Conservation (phyloP, 1,140 invertebrate genomes). For the Parasteatoda tepidariorum region DNA sequence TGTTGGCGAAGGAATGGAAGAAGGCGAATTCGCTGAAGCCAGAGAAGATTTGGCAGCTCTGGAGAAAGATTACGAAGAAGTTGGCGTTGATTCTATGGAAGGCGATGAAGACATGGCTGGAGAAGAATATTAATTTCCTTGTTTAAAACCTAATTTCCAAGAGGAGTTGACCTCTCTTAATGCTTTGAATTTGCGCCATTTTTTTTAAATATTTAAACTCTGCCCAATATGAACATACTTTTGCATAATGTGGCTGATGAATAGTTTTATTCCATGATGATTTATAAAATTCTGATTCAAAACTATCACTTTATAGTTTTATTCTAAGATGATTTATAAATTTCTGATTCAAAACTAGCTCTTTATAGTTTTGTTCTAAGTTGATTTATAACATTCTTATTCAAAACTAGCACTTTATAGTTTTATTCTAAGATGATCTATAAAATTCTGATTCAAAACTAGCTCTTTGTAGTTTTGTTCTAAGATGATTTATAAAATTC, state of each 20-base stretch:
- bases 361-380: too few relatives aligned
- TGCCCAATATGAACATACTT: background rate
- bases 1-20: slow-evolving; percentile 67
- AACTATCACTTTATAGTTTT: background rate
- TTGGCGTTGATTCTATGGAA: slow-evolving; percentile 75
- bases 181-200: background rate
- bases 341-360: background rate
- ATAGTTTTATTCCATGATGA: background rate
- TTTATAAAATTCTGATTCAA: background rate
- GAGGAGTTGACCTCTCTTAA: background rate
- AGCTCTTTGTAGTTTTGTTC: too few relatives aligned
- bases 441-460: background rate
- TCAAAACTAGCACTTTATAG: too few relatives aligned
- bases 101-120: slow-evolving; percentile 70
- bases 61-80: slow-evolving; percentile 78
- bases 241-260: background rate
- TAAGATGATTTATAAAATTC: too few relatives aligned
- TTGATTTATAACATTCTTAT: too few relatives aligned
- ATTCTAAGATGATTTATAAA: background rate
- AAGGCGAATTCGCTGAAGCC: slow-evolving; percentile 68
- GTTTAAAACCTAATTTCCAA: background rate
- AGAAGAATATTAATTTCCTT: slow-evolving; percentile 67
- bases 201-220: background rate
- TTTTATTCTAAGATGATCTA: background rate
- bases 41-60: slow-evolving; percentile 78